A percentile compares a stretch with the other conserved stretches of the same genome.
Evolutionary conservation across 2,888 invertebrate genomes (phyloP).

Genomic region (Sarcophaga rosellei): DNA sequence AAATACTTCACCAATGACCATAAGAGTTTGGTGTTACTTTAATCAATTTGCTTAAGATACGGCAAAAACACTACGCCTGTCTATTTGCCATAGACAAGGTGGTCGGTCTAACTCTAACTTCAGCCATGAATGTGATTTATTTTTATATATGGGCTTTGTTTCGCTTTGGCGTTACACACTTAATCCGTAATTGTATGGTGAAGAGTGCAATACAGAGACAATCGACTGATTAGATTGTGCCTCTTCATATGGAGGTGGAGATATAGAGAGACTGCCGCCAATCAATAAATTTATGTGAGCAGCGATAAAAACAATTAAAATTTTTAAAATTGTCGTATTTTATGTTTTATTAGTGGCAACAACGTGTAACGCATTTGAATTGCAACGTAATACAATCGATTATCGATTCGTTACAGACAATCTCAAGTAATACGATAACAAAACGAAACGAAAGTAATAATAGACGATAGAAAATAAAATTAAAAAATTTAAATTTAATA

Average conservation of each 20-base stretch:
- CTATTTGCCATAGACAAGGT: not conserved
- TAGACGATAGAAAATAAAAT: no score
- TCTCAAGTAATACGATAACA: not conserved
- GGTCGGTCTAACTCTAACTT: not conserved
- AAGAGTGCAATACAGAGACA: no score
- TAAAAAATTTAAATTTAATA: no score
- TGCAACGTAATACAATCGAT: not conserved
- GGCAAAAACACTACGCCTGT: not conserved
- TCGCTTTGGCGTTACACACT: not conserved
- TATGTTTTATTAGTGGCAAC: slow-evolving; percentile 57
- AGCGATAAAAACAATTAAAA: slow-evolving; percentile 57
- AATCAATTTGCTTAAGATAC: not conserved
- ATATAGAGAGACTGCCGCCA: not conserved
- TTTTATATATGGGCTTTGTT: not conserved
- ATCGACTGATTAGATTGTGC: no score
- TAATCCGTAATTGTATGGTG: no score
- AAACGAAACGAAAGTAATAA: not conserved
- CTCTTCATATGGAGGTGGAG: no score
- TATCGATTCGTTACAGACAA: not conserved
- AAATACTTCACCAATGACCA: not conserved
- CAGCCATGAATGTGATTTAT: not conserved
- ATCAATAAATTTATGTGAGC: not conserved
- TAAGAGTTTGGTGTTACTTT: not conserved
- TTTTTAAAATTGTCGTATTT: slow-evolving; percentile 50
- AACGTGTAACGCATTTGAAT: slow-evolving; percentile 56